Evolutionary conservation across 2,888 invertebrate genomes (phyloP).

Genomic region (Ormyrus pomaceus): DNA sequence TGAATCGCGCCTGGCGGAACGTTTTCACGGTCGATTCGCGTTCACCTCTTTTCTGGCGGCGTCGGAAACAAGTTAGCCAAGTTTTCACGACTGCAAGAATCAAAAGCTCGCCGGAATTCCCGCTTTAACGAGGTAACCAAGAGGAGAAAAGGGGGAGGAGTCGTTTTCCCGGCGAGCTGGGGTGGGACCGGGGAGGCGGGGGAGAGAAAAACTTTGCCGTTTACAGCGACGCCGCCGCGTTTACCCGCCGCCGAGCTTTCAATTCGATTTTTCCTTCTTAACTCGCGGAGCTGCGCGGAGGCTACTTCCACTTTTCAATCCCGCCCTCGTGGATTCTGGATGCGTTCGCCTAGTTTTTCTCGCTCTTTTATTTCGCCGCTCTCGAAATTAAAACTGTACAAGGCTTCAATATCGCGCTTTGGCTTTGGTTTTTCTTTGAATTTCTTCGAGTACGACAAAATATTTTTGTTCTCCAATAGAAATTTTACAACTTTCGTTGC

Average conservation of each 20-base stretch:
- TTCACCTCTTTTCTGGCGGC: background rate
- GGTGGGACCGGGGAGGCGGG: background rate
- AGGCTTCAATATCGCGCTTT: too few relatives aligned
- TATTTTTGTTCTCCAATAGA: too few relatives aligned
- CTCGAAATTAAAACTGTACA: too few relatives aligned
- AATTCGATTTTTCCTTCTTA: slow-evolving; percentile 39
- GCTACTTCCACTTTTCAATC: too few relatives aligned
- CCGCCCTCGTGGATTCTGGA: too few relatives aligned
- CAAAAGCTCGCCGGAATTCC: slow-evolving; percentile 33
- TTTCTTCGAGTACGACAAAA: too few relatives aligned
- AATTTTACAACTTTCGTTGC: too few relatives aligned
- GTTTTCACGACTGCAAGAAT: slow-evolving; percentile 44
- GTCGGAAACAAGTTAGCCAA: slow-evolving; percentile 41
- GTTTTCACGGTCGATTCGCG: slow-evolving; percentile 19
- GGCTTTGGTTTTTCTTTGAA: too few relatives aligned
- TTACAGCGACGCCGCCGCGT: background rate
- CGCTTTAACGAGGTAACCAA: slow-evolving; percentile 56
- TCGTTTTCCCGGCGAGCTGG: slow-evolving; percentile 6
- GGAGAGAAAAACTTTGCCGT: slow-evolving; percentile 33
- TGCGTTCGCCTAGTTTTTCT: too few relatives aligned
- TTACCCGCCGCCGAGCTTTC: slow-evolving; percentile 21
- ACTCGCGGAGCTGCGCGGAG: background rate
- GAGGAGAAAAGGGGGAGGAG: slow-evolving; percentile 9
- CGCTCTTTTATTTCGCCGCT: too few relatives aligned
- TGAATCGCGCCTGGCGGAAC: slow-evolving; percentile 9